Conservation (phyloP, 2,888 invertebrate species). For the Eudemis profundana region DNA sequence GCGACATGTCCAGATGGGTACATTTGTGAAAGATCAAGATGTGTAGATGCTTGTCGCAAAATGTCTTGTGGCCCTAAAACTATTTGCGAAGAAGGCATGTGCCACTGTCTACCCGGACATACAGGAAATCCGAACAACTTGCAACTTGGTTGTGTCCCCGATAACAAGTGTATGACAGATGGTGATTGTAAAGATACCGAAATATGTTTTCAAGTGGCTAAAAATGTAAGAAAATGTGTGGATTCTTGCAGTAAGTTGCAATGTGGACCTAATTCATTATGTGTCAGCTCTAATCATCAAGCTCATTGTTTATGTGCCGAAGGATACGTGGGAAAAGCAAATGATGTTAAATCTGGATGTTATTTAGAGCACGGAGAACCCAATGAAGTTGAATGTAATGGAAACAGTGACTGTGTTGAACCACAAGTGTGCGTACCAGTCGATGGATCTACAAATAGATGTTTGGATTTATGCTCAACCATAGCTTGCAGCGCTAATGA, state of each 20-base stretch:
- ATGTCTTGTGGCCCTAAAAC: constrained; percentile 93
- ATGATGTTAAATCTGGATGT: constrained; percentile 91
- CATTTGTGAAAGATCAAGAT: constrained; percentile 89
- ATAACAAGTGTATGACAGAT: constrained; percentile 92
- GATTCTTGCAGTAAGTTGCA: constrained; percentile 95
- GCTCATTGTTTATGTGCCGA: constrained; percentile 94
- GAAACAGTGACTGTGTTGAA: constrained; percentile 89
- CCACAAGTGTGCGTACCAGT: constrained; percentile 89
- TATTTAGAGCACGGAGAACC: constrained; percentile 87
- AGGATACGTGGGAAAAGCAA: constrained; percentile 93
- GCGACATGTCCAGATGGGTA: constrained; percentile 91
- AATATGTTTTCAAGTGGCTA: constrained; percentile 94
- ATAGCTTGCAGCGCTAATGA: constrained; percentile 94
- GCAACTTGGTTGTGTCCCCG: constrained; percentile 88
- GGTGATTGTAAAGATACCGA: constrained; percentile 92
- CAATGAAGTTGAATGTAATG: constrained; percentile 86
- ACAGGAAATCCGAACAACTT: constrained; percentile 90
- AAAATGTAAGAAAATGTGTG: constrained; percentile 92
- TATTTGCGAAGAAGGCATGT: constrained; percentile 91
- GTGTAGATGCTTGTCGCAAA: constrained; percentile 91
- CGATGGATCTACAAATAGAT: constrained; percentile 87
- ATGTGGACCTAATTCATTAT: constrained; percentile 95
- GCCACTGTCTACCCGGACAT: constrained; percentile 92
- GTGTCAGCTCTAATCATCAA: constrained; percentile 93
- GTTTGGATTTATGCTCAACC: constrained; percentile 91